phyloP scores from a whole-genome alignment of 2,113 vertebrate species.

The Triplophysa siluroides region DNA sequence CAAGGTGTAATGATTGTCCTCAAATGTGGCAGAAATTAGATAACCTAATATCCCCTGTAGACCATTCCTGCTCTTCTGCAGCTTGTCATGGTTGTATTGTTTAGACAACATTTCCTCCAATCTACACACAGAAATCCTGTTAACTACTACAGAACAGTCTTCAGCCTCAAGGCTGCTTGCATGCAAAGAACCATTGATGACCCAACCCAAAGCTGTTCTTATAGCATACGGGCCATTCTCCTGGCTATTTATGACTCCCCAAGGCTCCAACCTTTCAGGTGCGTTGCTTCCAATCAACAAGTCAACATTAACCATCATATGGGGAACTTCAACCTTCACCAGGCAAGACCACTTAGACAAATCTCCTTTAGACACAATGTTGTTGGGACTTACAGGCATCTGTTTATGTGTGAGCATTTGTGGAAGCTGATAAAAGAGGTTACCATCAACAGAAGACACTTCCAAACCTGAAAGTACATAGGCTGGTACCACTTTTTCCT shows the following conservation, averaged over 20 bases:
- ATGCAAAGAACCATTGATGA: not conserved
- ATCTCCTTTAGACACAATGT: not conserved
- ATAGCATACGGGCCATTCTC: not conserved
- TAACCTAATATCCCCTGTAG: not conserved
- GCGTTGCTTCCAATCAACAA: not conserved
- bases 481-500: no score
- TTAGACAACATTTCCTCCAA: not conserved
- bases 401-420: no score
- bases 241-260: not conserved
- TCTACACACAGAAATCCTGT: not conserved
- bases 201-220: not conserved
- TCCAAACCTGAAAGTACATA: no score
- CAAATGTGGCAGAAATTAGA: not conserved
- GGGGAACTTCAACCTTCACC: not conserved
- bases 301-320: not conserved
- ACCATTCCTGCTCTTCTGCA: not conserved
- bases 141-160: not conserved
- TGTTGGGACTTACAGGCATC: not conserved
- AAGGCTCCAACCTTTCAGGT: not conserved
- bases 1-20: not conserved
- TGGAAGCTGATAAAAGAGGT: no score
- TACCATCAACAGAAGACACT: no score
- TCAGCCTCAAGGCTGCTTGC: not conserved
- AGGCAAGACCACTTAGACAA: not conserved
- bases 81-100: not conserved